Conservation (phyloP, 2,888 invertebrate species). For the Phymatocera aterrima region DNA sequence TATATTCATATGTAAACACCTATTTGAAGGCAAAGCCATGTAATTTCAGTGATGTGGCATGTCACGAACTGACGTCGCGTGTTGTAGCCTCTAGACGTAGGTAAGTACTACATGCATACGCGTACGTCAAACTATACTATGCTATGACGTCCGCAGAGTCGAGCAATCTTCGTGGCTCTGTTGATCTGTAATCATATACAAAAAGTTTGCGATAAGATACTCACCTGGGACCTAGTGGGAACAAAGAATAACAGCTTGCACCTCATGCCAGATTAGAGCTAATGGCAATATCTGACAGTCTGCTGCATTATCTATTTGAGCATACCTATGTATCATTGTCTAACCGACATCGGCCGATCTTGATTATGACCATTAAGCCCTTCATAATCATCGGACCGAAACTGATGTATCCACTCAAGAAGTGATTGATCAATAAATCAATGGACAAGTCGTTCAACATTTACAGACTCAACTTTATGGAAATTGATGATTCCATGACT, state of each 20-base stretch:
- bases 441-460: neutral
- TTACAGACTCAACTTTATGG: neutral
- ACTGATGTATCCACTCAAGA: neutral
- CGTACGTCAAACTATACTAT: too few species aligned
- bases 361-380: conserved; percentile 4
- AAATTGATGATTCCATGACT: neutral
- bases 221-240: neutral
- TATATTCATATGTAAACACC: too few species aligned
- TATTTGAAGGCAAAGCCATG: neutral
- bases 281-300: neutral
- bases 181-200: neutral
- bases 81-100: neutral
- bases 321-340: too few species aligned
- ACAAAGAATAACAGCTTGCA: neutral
- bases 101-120: too few species aligned
- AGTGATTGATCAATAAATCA: neutral
- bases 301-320: neutral
- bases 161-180: neutral
- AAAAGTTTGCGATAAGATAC: neutral
- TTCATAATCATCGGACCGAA: neutral
- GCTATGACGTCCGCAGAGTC: neutral
- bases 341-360: neutral
- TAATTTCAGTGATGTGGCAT: neutral
- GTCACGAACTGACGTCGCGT: neutral
- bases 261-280: neutral